Percentiles rank a stretch among this genome's conserved stretches.
Evolutionary conservation across 37 sponge, comb jelly and placozoan species (phyloP).

Genomic region (Chondrosia reniformis): DNA sequence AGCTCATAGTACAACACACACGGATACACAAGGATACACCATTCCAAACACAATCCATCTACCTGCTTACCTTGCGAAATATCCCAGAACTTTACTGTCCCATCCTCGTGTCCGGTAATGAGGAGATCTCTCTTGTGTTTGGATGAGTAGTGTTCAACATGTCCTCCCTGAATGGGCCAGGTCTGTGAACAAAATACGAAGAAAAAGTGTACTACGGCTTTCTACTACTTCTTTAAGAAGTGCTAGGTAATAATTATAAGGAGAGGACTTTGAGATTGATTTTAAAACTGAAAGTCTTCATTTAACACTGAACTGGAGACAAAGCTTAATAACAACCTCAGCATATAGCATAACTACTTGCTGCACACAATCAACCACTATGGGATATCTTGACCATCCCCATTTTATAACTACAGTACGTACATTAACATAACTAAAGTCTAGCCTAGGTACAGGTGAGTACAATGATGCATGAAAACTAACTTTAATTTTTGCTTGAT

Average conservation of each 20-base stretch:
- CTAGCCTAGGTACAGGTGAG: too few relatives aligned
- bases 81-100: conserved; percentile 95
- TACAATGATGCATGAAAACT: too few relatives aligned
- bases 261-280: too few relatives aligned
- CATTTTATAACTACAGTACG: too few relatives aligned
- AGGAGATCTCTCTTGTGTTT: conserved; percentile 43
- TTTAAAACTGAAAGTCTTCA: too few relatives aligned
- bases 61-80: conserved; percentile 54
- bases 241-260: too few relatives aligned
- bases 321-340: not conserved
- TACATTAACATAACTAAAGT: too few relatives aligned
- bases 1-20: too few relatives aligned
- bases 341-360: too few relatives aligned
- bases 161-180: conserved; percentile 84
- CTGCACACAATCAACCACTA: too few relatives aligned
- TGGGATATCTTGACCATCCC: too few relatives aligned
- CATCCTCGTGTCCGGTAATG: conserved; percentile 85
- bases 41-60: not conserved
- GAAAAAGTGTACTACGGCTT: not conserved
- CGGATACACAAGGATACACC: not conserved
- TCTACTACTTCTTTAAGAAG: too few relatives aligned
- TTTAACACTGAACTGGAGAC: not conserved
- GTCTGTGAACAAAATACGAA: conserved; percentile 3
- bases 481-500: conserved; percentile 35
- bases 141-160: not conserved